phyloP scores from a whole-genome alignment of 2,113 vertebrate genomes.

The Zosterops pallidus region DNA sequence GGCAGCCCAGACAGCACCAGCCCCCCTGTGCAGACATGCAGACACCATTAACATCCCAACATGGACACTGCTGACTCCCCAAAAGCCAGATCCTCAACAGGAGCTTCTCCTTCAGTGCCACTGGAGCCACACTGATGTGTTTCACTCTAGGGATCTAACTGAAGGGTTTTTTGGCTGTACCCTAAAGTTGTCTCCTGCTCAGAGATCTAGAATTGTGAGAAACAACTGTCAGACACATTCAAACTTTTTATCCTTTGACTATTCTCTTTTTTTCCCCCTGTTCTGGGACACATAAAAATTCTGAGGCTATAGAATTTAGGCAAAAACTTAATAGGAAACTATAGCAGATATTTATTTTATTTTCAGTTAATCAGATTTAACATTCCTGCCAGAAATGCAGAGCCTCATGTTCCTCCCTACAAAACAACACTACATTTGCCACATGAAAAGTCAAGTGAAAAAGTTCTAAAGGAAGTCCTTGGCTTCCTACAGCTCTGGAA shows the following conservation, averaged over 20 bases:
- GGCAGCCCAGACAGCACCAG: not conserved
- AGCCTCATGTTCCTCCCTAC: not conserved
- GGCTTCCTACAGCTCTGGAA: not conserved
- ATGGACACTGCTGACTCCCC: accelerated
- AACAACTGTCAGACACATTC: not conserved
- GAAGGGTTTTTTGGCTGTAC: not conserved
- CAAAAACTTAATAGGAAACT: not conserved
- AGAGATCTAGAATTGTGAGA: not conserved
- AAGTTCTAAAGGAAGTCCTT: not conserved
- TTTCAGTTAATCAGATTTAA: not conserved
- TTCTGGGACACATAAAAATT: not conserved
- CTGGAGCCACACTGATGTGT: not conserved
- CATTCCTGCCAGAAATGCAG: not conserved
- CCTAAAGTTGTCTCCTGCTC: not conserved
- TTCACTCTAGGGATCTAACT: not conserved
- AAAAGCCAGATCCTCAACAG: not conserved
- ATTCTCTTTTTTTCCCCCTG: accelerated
- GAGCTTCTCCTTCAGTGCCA: not conserved
- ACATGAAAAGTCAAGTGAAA: not conserved
- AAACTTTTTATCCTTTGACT: not conserved
- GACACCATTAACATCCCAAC: not conserved
- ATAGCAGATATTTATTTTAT: not conserved
- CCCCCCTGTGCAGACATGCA: not conserved
- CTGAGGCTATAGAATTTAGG: not conserved
- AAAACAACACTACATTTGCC: not conserved